Evolutionary conservation across 2,113 vertebrate genomes (phyloP).

Genomic region (Semicossyphus pulcher): DNA sequence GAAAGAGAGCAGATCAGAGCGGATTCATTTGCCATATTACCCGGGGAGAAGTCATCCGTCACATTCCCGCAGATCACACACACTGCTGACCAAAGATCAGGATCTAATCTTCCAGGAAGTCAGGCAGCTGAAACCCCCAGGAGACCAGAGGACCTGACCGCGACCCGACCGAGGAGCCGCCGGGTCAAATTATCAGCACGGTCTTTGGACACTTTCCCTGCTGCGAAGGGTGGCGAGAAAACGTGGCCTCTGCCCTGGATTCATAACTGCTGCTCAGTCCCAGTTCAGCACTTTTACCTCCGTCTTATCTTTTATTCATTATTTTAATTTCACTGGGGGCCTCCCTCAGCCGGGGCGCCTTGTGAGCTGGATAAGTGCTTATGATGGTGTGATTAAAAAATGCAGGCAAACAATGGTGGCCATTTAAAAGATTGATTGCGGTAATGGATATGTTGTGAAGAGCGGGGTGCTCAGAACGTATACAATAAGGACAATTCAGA

Average conservation of each 20-base stretch:
- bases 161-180: slow-evolving; percentile 19
- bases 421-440: slow-evolving; percentile 69
- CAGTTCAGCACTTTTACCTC: slow-evolving; percentile 59
- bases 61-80: slow-evolving; percentile 51
- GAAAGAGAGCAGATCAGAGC: neutral
- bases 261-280: slow-evolving; percentile 54
- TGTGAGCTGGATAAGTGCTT: slow-evolving; percentile 59
- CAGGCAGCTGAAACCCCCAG: neutral
- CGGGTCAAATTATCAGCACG: slow-evolving; percentile 55
- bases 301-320: slow-evolving; percentile 80
- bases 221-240: slow-evolving; percentile 20
- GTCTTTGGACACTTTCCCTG: slow-evolving; percentile 3
- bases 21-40: slow-evolving; percentile 39
- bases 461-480: neutral
- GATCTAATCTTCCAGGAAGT: slow-evolving; percentile 58
- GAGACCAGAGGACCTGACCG: slow-evolving; percentile 34
- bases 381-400: slow-evolving; percentile 63
- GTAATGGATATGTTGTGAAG: slow-evolving; percentile 33
- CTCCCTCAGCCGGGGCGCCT: slow-evolving; percentile 24
- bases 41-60: slow-evolving; percentile 53
- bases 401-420: slow-evolving; percentile 46
- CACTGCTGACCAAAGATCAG: slow-evolving; percentile 46
- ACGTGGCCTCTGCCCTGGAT: slow-evolving; percentile 48
- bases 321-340: slow-evolving; percentile 65
- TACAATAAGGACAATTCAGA: slow-evolving; percentile 8